phyloP scores from a whole-genome alignment of 2,888 invertebrate species.

The Danaus chrysippus region DNA sequence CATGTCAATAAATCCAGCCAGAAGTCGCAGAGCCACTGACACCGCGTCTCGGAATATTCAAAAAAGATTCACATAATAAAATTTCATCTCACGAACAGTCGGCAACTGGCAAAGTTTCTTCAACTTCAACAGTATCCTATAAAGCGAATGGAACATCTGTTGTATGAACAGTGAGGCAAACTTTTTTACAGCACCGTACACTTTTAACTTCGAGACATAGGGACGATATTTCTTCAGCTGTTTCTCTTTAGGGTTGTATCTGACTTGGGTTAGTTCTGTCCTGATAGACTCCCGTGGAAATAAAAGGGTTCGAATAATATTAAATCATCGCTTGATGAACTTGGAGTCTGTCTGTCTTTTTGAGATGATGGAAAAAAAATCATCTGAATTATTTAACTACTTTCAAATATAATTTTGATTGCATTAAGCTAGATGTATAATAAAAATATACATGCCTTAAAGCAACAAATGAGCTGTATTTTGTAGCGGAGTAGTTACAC shows the following conservation, averaged over 20 bases:
- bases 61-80: conserved; percentile 68
- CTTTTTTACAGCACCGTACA: conserved; percentile 39
- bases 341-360: conserved; percentile 1
- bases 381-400: background rate
- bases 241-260: conserved; percentile 42
- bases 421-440: too few relatives aligned
- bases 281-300: conserved; percentile 62
- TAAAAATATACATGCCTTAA: background rate
- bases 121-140: conserved; percentile 35
- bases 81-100: conserved; percentile 56
- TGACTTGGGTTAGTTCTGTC: conserved; percentile 58
- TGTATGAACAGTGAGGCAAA: conserved; percentile 58
- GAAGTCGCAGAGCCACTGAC: conserved; percentile 33
- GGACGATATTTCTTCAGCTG: conserved; percentile 16
- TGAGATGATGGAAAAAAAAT: background rate
- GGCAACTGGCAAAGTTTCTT: conserved; percentile 36
- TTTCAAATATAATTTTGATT: too few relatives aligned
- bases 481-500: background rate
- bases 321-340: conserved; percentile 16
- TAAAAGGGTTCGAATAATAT: conserved; percentile 49
- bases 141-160: conserved; percentile 70
- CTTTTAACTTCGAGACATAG: conserved; percentile 32
- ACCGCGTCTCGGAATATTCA: conserved; percentile 57
- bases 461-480: background rate
- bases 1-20: conserved; percentile 29